Conservation (phyloP, 2,113 vertebrate genomes). For the Vimba vimba region DNA sequence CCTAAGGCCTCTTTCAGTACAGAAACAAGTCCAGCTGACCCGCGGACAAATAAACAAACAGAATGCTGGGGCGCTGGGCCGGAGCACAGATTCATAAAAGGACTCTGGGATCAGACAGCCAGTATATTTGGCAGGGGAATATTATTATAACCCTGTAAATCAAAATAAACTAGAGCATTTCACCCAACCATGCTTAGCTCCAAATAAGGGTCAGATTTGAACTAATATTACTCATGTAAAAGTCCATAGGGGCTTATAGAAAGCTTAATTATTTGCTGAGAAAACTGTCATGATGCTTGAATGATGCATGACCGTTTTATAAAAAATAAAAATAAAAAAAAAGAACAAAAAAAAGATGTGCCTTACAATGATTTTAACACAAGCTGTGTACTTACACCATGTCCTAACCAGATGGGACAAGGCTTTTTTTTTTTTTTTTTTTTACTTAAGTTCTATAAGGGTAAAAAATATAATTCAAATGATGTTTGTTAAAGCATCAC, state of each 20-base stretch:
- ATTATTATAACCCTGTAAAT: constrained; percentile 50
- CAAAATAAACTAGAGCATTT: constrained; percentile 54
- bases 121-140: constrained; percentile 52
- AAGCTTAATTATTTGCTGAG: constrained; percentile 28
- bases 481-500: not conserved
- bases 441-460: not conserved
- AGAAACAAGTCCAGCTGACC: constrained; percentile 51
- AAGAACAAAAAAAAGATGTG: not conserved
- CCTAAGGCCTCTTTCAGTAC: constrained; percentile 51
- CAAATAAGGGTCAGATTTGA: constrained; percentile 54
- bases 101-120: constrained; percentile 46
- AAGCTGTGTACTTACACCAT: not conserved
- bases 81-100: constrained; percentile 39
- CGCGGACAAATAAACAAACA: constrained; percentile 56
- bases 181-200: constrained; percentile 35
- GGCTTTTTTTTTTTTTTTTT: no score
- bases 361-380: not conserved
- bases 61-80: constrained; percentile 36
- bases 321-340: no score
- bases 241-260: constrained; percentile 25
- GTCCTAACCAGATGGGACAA: not conserved
- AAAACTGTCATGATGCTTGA: constrained; percentile 17
- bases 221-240: constrained; percentile 51
- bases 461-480: not conserved
- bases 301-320: not conserved